These are phyloP conservation scores for Lasioglossum zephyrum DNA, from an alignment of 2,888 invertebrate species.

Conservation along the genomic window DNA sequence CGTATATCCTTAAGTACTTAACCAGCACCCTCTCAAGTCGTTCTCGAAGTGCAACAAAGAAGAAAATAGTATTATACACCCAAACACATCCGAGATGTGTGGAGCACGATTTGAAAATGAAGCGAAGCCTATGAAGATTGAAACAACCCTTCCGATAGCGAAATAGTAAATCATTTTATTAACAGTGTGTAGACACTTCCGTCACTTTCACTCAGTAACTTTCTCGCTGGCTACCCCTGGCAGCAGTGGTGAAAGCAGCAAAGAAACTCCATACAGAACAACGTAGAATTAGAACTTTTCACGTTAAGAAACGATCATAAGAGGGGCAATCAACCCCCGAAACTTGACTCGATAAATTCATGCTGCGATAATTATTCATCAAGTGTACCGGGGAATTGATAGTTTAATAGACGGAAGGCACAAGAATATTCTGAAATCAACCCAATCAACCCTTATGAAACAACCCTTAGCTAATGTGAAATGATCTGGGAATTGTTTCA, in stretches of 20 bases:
- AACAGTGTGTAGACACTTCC: neutral
- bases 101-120: neutral
- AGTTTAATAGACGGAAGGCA: neutral
- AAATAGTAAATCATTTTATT: neutral
- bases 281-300: neutral
- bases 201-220: slow-evolving; percentile 5
- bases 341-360: neutral
- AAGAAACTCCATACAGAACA: neutral
- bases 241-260: neutral
- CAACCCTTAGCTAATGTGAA: neutral
- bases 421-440: too few species aligned
- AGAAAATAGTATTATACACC: neutral
- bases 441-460: neutral
- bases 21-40: neutral
- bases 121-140: neutral
- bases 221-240: neutral
- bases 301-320: neutral
- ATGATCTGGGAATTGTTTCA: too few species aligned
- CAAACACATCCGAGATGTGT: neutral
- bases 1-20: neutral
- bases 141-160: neutral
- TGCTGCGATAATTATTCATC: neutral
- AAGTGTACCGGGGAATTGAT: neutral
- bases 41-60: neutral
- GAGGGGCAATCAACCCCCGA: neutral